Conservation (phyloP, 2,113 vertebrate species). For the Cyprinodon tularosa region DNA sequence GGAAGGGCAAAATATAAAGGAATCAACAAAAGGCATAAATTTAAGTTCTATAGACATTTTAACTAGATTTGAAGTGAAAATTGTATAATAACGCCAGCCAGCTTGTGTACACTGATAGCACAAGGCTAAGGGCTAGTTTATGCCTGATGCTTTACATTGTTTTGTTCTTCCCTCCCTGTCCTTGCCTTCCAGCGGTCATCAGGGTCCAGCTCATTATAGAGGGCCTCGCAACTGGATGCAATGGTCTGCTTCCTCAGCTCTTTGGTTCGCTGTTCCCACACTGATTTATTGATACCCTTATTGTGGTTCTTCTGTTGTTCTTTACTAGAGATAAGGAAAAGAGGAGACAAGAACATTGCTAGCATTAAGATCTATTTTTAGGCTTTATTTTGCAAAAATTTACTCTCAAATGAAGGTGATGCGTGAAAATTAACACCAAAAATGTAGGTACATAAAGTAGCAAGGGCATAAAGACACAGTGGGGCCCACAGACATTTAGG, state of each 20-base stretch:
- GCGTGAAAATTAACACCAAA: slow-evolving; percentile 58
- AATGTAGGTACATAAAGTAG: slow-evolving; percentile 62
- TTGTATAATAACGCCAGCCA: background rate
- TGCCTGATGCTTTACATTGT: slow-evolving; percentile 79
- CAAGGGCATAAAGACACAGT: slow-evolving; percentile 59
- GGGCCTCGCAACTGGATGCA: slow-evolving; percentile 90
- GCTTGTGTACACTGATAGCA: slow-evolving; percentile 78
- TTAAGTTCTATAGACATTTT: background rate
- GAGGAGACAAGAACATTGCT: slow-evolving; percentile 10
- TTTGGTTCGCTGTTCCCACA: slow-evolving; percentile 95
- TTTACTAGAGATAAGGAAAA: slow-evolving; percentile 80
- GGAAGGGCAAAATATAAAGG: background rate
- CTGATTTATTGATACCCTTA: slow-evolving; percentile 83
- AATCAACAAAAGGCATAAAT: background rate
- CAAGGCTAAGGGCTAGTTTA: slow-evolving; percentile 69
- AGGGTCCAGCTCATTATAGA: slow-evolving; percentile 90
- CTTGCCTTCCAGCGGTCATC: slow-evolving; percentile 91
- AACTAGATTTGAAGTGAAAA: background rate
- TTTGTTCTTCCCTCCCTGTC: slow-evolving; percentile 64
- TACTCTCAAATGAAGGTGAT: slow-evolving; percentile 52
- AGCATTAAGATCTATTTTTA: slow-evolving; percentile 9
- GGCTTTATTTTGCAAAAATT: slow-evolving; percentile 13
- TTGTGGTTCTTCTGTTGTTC: slow-evolving; percentile 93
- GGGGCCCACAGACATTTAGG: slow-evolving; percentile 58
- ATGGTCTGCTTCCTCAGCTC: slow-evolving; percentile 93